phyloP scores from a whole-genome alignment of 2,888 invertebrate genomes.

The Argynnis bischoffii region DNA sequence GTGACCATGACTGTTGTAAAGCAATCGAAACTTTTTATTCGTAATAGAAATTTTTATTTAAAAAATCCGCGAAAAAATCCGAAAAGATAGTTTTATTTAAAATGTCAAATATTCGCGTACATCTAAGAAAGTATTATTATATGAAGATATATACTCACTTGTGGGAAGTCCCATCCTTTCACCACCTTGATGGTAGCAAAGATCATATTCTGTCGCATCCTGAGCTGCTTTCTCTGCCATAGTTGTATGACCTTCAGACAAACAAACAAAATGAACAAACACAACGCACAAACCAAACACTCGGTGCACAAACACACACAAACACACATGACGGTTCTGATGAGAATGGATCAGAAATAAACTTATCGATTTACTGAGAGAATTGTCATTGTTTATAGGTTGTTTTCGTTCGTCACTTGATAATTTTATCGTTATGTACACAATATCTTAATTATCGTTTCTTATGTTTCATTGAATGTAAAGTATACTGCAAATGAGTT shows the following conservation, averaged over 20 bases:
- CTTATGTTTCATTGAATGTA: too few relatives aligned
- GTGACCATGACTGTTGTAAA: too few relatives aligned
- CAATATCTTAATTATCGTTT: too few relatives aligned
- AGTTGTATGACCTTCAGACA: conserved; percentile 86
- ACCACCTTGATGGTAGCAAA: conserved; percentile 99
- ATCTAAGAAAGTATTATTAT: not conserved
- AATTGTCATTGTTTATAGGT: not conserved
- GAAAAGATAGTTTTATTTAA: too few relatives aligned
- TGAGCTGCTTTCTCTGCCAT: conserved; percentile 97
- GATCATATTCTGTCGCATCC: conserved; percentile 98
- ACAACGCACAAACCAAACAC: conserved; percentile 31
- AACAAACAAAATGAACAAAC: conserved; percentile 31
- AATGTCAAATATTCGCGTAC: too few relatives aligned
- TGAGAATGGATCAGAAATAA: conserved; percentile 16
- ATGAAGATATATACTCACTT: conserved; percentile 71
- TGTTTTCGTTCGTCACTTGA: too few relatives aligned
- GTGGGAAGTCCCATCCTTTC: conserved; percentile 92
- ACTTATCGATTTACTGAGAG: not conserved
- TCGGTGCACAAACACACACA: conserved; percentile 30
- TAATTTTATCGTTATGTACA: too few relatives aligned
- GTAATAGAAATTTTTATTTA: too few relatives aligned
- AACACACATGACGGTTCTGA: conserved; percentile 32
- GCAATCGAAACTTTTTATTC: too few relatives aligned
- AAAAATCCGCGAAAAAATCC: too few relatives aligned
- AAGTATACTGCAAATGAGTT: too few relatives aligned